Base-by-base conservation (phyloP, 2,797 vertebrate species). In the Delichon dasypus region DNA sequence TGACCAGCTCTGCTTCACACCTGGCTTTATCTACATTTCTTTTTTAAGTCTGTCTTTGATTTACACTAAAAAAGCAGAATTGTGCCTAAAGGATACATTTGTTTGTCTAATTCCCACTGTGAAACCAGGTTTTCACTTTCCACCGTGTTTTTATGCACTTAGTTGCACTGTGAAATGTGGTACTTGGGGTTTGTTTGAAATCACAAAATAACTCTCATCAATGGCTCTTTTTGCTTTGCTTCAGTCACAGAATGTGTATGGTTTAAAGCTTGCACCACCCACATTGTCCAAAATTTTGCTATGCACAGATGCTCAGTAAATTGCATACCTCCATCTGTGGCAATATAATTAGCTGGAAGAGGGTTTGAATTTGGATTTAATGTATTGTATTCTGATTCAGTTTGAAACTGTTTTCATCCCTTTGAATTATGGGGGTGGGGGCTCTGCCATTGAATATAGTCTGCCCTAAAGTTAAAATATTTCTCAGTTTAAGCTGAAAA, bases 261-360 rank as follows among this genome's bases (percentile, higher is more conserved):
- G 88, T 96, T 96, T 96, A 75, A 70, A 95, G 94, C 85, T 88
- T 89, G 18, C 60, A 93, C 79, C 68, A 84, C 96, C 89, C 77
- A 93, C 85, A 2, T 60, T 91, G 91, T 93, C 97, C 93, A 95
- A 96, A 96, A 96, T 97, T 91, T 94, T 91, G 66, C 68, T 85
- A 89, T 73, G 90, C 89, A 93, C 95, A 96, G 95, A 97, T 96
- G 95, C 94, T 97, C 90, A 92, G 81, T 94, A 96, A 96, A 95
- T 92, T 94, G 64, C 94, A 75, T 60, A 88, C 78, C 72, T 67
- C 90, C 94, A 85, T 97, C 94, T 94, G 94, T 57, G 85, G 66
- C 93, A 88, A 90, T 93, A 88, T 88, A 96, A 96, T 96, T 96
- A 91, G 81, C 68, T 85, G 87, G 87, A 85, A 90, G 83, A 89